Percentiles rank a stretch among this genome's conserved stretches.
These are phyloP conservation scores for Chromis chromis DNA, from an alignment of 2,797 vertebrate species.

Conservation along the genomic window DNA sequence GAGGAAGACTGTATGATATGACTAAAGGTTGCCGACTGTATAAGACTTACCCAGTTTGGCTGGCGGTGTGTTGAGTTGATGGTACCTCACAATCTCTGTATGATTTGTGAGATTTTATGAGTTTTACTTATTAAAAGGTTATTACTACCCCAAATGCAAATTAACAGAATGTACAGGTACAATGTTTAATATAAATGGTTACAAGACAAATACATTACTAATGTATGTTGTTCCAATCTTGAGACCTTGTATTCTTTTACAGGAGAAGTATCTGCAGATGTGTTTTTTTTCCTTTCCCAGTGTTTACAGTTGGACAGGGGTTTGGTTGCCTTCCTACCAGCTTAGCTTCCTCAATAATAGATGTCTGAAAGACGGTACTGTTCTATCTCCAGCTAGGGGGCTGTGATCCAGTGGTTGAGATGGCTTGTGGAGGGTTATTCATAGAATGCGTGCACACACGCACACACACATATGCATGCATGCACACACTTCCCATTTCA, in stretches of 20 bases:
- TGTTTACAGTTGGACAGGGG: slow-evolving; percentile 74
- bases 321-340: slow-evolving; percentile 66
- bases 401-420: slow-evolving; percentile 70
- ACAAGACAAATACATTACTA: slow-evolving; percentile 4
- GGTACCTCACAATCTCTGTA: not conserved
- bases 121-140: slow-evolving; percentile 1
- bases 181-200: slow-evolving; percentile 4
- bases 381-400: slow-evolving; percentile 78
- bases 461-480: slow-evolving; percentile 27
- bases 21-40: not conserved
- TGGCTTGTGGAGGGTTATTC: slow-evolving; percentile 77
- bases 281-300: slow-evolving; percentile 29
- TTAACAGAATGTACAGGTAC: not conserved
- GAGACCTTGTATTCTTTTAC: slow-evolving; percentile 25
- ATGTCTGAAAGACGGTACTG: slow-evolving; percentile 74
- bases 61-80: not conserved
- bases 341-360: slow-evolving; percentile 81
- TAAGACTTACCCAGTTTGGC: not conserved
- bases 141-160: not conserved
- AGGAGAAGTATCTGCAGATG: slow-evolving; percentile 31
- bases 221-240: slow-evolving; percentile 15
- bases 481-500: slow-evolving; percentile 73
- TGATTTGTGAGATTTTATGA: not conserved
- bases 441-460: slow-evolving; percentile 46
- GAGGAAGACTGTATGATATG: not conserved